phyloP scores from a whole-genome alignment of 1,140 invertebrate genomes.

The Tigriopus japonicus region DNA sequence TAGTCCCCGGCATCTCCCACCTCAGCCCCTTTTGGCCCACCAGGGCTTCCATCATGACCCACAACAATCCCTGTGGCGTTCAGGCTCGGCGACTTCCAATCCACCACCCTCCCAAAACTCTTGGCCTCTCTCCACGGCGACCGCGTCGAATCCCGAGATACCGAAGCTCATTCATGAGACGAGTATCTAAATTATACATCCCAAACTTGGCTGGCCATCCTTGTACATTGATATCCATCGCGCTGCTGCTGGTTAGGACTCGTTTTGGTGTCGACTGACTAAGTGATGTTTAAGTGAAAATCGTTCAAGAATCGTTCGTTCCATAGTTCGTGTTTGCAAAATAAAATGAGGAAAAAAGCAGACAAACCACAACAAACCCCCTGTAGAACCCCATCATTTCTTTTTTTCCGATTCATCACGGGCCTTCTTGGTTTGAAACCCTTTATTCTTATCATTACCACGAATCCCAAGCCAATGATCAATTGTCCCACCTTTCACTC shows the following conservation, averaged over 20 bases:
- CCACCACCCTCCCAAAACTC: slow-evolving; percentile 15
- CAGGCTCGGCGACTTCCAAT: not conserved
- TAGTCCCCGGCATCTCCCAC: slow-evolving; percentile 5
- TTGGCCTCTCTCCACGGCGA: slow-evolving; percentile 17
- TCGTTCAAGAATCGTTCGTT: too few species aligned
- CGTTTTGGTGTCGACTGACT: slow-evolving; percentile 15
- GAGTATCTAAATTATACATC: slow-evolving; percentile 18
- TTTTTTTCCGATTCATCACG: too few species aligned
- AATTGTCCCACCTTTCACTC: too few species aligned
- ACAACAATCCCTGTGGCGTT: slow-evolving; percentile 15
- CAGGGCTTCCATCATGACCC: slow-evolving; percentile 17
- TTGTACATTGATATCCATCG: slow-evolving; percentile 7
- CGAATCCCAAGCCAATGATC: too few species aligned
- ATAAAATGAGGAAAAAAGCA: too few species aligned
- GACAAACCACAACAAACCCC: too few species aligned
- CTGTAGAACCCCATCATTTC: too few species aligned
- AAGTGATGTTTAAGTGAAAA: not conserved
- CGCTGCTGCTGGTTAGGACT: slow-evolving; percentile 7
- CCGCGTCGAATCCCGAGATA: slow-evolving; percentile 18
- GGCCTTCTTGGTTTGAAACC: too few species aligned
- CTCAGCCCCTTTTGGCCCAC: not conserved
- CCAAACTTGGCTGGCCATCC: not conserved
- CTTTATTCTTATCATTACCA: too few species aligned
- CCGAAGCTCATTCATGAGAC: slow-evolving; percentile 20
- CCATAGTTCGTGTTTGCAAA: too few species aligned